phyloP scores from a whole-genome alignment of 2,797 vertebrate genomes.

The Myotis vivesi region DNA sequence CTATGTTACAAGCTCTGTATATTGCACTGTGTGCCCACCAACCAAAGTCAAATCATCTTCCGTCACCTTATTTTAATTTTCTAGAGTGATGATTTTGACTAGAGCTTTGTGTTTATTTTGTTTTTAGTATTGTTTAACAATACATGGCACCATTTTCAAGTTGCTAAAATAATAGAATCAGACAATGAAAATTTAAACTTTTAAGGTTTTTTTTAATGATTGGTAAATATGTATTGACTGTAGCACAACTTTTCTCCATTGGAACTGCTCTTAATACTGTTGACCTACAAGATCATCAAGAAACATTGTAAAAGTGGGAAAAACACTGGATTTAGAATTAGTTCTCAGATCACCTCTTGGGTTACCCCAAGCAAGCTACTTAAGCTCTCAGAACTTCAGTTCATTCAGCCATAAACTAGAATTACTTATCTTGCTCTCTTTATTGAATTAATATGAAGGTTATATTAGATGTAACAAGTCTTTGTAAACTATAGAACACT shows the following conservation, averaged over 20 bases:
- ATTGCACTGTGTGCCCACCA: background rate
- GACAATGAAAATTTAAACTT: constrained; percentile 10
- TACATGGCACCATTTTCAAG: background rate
- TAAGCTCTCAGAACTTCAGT: background rate
- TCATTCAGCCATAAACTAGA: background rate
- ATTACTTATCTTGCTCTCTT: background rate
- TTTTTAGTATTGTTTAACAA: constrained; percentile 18
- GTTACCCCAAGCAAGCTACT: background rate
- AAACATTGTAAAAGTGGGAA: background rate
- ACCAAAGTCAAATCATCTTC: background rate
- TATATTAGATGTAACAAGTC: constrained; percentile 21
- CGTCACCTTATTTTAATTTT: background rate
- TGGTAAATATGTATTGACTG: background rate
- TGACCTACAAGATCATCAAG: background rate
- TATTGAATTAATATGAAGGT: background rate
- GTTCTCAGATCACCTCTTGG: background rate
- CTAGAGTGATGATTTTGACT: background rate
- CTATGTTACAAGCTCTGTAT: background rate
- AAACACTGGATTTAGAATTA: background rate
- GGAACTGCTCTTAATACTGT: background rate
- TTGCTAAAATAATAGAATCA: constrained; percentile 35
- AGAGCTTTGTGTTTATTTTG: constrained; percentile 3
- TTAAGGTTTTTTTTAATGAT: background rate
- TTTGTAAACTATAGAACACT: background rate
- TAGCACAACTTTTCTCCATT: background rate